Conservation (phyloP, 2,113 vertebrate genomes). For the Aplodontia rufa region DNA sequence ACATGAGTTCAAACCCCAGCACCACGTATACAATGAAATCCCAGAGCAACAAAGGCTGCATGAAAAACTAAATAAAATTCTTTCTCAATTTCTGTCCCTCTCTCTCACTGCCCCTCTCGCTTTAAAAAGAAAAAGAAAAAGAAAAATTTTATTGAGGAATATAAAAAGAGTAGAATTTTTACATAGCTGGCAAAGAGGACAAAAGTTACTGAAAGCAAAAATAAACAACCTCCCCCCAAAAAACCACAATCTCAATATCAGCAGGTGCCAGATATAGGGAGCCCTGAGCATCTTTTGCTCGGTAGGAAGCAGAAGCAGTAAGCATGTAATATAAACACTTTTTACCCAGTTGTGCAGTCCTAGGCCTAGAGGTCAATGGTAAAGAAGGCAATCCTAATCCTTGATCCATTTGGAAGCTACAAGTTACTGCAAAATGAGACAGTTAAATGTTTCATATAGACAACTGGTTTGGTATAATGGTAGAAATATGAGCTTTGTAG, state of each 20-base stretch:
- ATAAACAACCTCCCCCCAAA: neutral
- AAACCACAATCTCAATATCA: neutral
- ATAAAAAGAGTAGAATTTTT: neutral
- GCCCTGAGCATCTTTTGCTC: neutral
- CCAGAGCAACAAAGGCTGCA: too few species aligned
- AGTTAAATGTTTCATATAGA: neutral
- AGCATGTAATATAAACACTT: neutral
- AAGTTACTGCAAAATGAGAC: neutral
- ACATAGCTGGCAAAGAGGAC: neutral
- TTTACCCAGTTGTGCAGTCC: neutral
- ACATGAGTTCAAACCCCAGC: too few species aligned
- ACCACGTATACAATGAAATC: too few species aligned
- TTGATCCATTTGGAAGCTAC: neutral
- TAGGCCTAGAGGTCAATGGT: neutral
- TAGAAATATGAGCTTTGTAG: neutral
- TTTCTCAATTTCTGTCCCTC: too few species aligned
- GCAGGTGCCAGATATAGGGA: too few species aligned
- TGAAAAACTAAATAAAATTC: too few species aligned
- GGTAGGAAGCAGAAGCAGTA: neutral
- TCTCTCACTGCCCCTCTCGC: too few species aligned
- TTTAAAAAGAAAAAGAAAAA: too few species aligned
- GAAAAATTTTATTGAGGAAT: neutral
- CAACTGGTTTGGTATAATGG: neutral
- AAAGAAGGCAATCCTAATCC: neutral
- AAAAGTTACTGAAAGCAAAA: neutral